phyloP scores from a whole-genome alignment of 92 coral and sea anemone species.

The Actinernus sp. region DNA sequence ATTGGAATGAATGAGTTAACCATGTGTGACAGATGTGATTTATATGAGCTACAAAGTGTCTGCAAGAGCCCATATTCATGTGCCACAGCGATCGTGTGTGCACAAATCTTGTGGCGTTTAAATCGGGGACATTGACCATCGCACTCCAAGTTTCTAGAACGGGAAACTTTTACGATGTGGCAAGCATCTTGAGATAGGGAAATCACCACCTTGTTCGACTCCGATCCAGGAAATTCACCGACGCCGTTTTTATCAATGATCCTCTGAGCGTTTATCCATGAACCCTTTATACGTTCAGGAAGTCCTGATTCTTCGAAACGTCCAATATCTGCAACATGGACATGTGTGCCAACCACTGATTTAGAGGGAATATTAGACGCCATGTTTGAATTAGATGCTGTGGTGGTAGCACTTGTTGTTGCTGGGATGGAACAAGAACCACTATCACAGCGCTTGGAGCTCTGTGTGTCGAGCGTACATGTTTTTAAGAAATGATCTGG shows the following conservation, averaged over 20 bases:
- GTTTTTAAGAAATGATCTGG: no score
- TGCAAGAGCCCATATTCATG: conserved; percentile 2
- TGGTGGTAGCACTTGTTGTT: no score
- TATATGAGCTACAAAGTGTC: conserved; percentile 16
- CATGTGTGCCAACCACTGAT: no score
- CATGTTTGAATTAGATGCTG: no score
- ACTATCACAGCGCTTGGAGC: neutral
- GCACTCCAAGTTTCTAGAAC: neutral
- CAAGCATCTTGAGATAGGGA: conserved; percentile 21
- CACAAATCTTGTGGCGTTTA: conserved; percentile 6
- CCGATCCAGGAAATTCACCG: conserved; percentile 7
- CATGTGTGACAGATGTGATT: neutral
- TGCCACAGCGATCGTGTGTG: conserved; percentile 35
- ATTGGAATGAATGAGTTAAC: neutral
- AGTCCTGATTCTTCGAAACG: conserved; percentile 18
- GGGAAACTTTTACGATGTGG: conserved; percentile 16
- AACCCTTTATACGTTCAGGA: conserved; percentile 25
- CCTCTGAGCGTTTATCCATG: conserved; percentile 26
- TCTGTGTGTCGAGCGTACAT: neutral
- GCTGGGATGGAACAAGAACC: neutral
- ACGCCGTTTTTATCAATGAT: conserved; percentile 8
- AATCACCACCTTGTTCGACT: conserved; percentile 4
- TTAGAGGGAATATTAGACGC: no score
- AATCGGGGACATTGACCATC: conserved; percentile 10
- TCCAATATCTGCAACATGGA: no score